Conservation (phyloP, 2,888 invertebrate genomes). For the Dexiosoma caninum region DNA sequence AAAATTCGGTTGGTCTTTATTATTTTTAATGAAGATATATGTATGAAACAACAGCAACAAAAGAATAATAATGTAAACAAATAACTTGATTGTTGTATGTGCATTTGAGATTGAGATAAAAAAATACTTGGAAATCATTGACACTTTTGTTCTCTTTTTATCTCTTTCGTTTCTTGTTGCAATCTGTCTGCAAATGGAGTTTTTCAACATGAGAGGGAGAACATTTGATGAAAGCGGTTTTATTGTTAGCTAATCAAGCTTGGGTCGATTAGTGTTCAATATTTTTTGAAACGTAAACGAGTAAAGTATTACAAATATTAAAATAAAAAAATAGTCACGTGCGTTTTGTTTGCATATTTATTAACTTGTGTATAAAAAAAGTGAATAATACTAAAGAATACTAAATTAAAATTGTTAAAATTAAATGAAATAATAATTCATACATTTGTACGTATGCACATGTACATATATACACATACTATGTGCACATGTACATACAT, state of each 20-base stretch:
- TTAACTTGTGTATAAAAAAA: not conserved
- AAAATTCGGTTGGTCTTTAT: not conserved
- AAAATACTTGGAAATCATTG: conserved; percentile 34
- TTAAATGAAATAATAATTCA: not conserved
- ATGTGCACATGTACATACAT: too few relatives aligned
- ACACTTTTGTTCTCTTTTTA: conserved; percentile 34
- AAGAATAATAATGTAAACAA: conserved; percentile 41
- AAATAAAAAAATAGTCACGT: conserved; percentile 21
- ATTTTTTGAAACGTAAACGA: conserved; percentile 12
- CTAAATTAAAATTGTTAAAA: not conserved
- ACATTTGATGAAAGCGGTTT: not conserved
- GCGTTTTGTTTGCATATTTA: not conserved
- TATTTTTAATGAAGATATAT: conserved; percentile 3
- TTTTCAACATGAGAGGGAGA: conserved; percentile 17
- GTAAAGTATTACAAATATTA: conserved; percentile 10
- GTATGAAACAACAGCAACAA: conserved; percentile 18
- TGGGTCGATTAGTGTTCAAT: conserved; percentile 26
- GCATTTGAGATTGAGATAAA: conserved; percentile 47
- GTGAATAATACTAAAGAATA: not conserved
- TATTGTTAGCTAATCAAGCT: conserved; percentile 9
- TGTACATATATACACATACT: too few relatives aligned
- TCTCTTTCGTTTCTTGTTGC: not conserved
- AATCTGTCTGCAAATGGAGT: not conserved
- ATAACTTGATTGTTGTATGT: conserved; percentile 41
- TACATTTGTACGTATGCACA: too few relatives aligned